Evolutionary conservation across 2,797 vertebrate species (phyloP).

Genomic region (Acrossocheilus fasciatus): DNA sequence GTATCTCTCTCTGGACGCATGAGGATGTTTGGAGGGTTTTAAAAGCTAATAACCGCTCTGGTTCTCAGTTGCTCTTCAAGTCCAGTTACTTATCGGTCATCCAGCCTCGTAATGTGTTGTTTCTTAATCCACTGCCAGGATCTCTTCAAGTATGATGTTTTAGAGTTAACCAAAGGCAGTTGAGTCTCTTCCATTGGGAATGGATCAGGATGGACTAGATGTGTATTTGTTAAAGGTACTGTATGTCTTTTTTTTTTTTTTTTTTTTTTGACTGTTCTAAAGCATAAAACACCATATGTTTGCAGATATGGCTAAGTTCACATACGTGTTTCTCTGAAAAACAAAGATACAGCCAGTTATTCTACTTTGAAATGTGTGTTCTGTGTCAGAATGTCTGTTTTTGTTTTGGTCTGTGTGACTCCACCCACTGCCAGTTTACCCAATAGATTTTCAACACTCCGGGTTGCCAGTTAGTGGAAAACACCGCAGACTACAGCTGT

Average conservation of each 20-base stretch:
- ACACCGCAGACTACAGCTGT: neutral
- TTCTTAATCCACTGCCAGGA: neutral
- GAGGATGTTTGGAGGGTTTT: constrained; percentile 18
- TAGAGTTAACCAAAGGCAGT: neutral
- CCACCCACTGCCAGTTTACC: neutral
- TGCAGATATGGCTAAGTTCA: neutral
- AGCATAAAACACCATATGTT: neutral
- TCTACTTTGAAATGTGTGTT: neutral
- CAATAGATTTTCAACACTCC: neutral
- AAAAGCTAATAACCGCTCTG: constrained; percentile 54
- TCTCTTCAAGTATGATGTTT: constrained; percentile 2
- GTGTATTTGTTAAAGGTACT: neutral
- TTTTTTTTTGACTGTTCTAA: neutral
- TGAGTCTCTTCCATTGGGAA: neutral
- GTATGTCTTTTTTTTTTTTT: too few relatives aligned
- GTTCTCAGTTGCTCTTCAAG: neutral
- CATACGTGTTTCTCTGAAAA: neutral
- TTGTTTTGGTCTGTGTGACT: neutral
- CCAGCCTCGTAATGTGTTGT: neutral
- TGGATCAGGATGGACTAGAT: neutral
- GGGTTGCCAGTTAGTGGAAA: neutral
- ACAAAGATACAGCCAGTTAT: neutral
- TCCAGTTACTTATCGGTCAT: constrained; percentile 26
- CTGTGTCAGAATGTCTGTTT: neutral
- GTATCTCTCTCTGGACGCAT: constrained; percentile 5